A percentile compares a stretch with the other conserved stretches of the same genome.
These are phyloP conservation scores for Vipera ursinii DNA, from an alignment of 2,797 vertebrate genomes.

Conservation along the genomic window DNA sequence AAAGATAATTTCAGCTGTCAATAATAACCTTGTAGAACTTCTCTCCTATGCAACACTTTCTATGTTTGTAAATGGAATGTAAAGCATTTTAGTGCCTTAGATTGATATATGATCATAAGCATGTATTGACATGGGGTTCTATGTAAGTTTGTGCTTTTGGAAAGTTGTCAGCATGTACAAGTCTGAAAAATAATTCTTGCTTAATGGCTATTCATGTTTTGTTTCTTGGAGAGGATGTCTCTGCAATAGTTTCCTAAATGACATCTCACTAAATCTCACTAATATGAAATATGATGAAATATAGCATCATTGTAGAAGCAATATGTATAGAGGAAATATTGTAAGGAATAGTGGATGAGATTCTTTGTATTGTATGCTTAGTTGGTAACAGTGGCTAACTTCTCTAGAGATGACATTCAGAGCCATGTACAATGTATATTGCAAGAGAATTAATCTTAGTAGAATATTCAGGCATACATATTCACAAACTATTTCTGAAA, in stretches of 20 bases:
- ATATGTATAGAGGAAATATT: neutral
- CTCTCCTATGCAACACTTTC: neutral
- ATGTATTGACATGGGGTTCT: neutral
- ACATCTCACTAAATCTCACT: neutral
- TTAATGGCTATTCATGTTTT: slow-evolving; percentile 11
- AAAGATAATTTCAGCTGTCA: neutral
- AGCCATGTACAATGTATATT: slow-evolving; percentile 8
- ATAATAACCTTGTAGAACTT: neutral
- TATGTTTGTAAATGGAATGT: neutral
- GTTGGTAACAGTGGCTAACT: slow-evolving; percentile 25
- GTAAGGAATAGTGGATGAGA: neutral
- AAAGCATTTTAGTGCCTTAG: neutral
- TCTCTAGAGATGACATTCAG: neutral
- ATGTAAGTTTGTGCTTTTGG: neutral
- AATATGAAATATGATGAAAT: neutral
- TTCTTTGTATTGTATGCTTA: slow-evolving; percentile 21
- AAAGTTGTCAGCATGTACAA: neutral
- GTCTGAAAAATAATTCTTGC: neutral
- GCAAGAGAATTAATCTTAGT: slow-evolving; percentile 40
- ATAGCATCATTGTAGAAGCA: neutral
- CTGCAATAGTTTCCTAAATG: neutral
- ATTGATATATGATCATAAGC: neutral
- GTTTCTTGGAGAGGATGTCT: slow-evolving; percentile 8
- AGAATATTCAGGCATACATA: slow-evolving; percentile 44
- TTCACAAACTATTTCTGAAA: neutral